Base-by-base conservation (phyloP, 2,888 invertebrate genomes). In the Hirtodrosophila confusa region DNA sequence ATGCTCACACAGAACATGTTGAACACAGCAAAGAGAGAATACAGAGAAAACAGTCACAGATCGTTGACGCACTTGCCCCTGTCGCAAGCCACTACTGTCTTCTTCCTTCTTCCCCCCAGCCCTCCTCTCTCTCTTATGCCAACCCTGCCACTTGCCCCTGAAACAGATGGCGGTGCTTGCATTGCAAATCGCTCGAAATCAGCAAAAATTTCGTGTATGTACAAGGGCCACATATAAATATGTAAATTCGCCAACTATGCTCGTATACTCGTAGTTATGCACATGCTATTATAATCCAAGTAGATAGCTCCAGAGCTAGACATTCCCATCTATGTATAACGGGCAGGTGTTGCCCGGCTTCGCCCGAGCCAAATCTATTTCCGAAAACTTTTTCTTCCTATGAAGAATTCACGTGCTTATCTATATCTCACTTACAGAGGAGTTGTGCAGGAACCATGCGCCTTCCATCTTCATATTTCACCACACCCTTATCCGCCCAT, bases 71-170 rank as follows among this genome's bases (percentile, higher is more conserved):
- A 57, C 57, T 65, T 71, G 64, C 72, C 50, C 29, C 24, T 36
- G 36, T 12, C 33, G 43, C 29, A 39, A 17, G 17, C 17, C 17
- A 23, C 12, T 12, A n/a, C 24, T 33, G n/a, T 3, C 39, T 17
- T 12, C 40, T n/a, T 3, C n/a, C 27, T 41, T 12, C 31, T 9
- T 8, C 39, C 48, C 37, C 9, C 36, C 9, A 24, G n/a, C n/a
- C n/a, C n/a, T n/a, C n/a, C n/a, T n/a, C n/a, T n/a, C n/a, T 6
- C 24, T 49, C 39, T 33, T 12, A 24, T 4, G 23, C 33, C 33
- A 40, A 9, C 23, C 27, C 35, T n/a, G 10, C 17, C 48, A 58
- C 56, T 64, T 83, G 80, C 67, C 72, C 76, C 57, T 78, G 69
- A 54, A 54, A 40, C 36, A 41, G 57, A 61, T 67, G 58, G 79